phyloP scores from a whole-genome alignment of 2,888 invertebrate genomes.

The Aleiodes testaceus region DNA sequence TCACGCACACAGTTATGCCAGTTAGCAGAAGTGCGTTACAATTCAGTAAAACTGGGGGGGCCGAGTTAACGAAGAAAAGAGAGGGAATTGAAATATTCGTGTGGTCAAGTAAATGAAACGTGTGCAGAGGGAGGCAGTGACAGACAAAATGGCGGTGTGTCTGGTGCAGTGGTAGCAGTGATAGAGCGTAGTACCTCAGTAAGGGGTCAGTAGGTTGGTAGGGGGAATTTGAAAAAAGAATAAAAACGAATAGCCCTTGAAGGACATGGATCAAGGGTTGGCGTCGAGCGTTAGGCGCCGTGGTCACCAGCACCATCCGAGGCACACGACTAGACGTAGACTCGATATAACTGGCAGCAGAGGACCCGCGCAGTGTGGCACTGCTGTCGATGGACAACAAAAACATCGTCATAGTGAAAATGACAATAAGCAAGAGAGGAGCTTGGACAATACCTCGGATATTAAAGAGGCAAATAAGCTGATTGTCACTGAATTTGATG shows the following conservation, averaged over 20 bases:
- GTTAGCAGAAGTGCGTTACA: slow-evolving; percentile 34
- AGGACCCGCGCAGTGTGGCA: slow-evolving; percentile 73
- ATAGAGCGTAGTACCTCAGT: slow-evolving; percentile 65
- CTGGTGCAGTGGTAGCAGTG: slow-evolving; percentile 78
- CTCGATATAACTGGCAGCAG: slow-evolving; percentile 60
- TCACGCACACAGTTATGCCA: slow-evolving; percentile 38
- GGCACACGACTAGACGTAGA: slow-evolving; percentile 68
- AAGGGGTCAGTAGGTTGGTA: slow-evolving; percentile 64
- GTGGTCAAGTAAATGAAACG: slow-evolving; percentile 45
- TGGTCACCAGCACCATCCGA: slow-evolving; percentile 71
- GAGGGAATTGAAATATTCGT: slow-evolving; percentile 42
- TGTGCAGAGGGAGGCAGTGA: slow-evolving; percentile 63
- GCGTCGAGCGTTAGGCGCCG: slow-evolving; percentile 66
- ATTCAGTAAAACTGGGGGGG: slow-evolving; percentile 32
- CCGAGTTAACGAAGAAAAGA: slow-evolving; percentile 33
- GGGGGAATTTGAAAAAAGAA: slow-evolving; percentile 29
- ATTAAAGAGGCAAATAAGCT: slow-evolving; percentile 43
- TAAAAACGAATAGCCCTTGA: slow-evolving; percentile 48
- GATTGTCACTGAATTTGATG: slow-evolving; percentile 55
- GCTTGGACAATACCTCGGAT: slow-evolving; percentile 35
- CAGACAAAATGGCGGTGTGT: slow-evolving; percentile 71
- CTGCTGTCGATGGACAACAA: slow-evolving; percentile 57
- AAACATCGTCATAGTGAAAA: too few species aligned
- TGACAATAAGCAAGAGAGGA: too few species aligned
- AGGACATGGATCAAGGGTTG: slow-evolving; percentile 64